Percentiles rank a stretch among this genome's conserved stretches.
Evolutionary conservation across 2,888 invertebrate genomes (phyloP).

Genomic region (Buathra laborator): DNA sequence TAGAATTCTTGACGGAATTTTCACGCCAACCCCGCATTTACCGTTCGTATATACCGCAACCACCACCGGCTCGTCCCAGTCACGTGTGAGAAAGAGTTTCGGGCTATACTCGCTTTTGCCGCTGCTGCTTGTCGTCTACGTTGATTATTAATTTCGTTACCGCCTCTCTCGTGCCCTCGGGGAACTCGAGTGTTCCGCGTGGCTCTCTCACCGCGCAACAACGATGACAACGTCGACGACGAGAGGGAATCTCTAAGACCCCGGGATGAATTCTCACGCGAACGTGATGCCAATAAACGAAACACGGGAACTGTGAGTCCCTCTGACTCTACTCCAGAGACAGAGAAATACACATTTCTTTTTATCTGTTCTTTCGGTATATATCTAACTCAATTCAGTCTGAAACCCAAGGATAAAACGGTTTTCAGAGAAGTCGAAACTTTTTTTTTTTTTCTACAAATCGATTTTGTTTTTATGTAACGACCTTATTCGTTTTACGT

Average conservation of each 20-base stretch:
- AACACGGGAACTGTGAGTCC: slow-evolving; percentile 26
- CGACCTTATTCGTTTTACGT: slow-evolving; percentile 22
- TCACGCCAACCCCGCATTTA: slow-evolving; percentile 21
- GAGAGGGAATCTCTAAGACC: slow-evolving; percentile 29
- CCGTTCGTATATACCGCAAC: not conserved
- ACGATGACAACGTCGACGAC: slow-evolving; percentile 28
- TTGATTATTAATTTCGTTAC: slow-evolving; percentile 68
- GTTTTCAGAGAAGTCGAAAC: slow-evolving; percentile 6
- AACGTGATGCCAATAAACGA: slow-evolving; percentile 64
- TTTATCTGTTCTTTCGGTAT: not conserved
- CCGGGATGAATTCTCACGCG: slow-evolving; percentile 48
- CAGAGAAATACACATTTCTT: not conserved
- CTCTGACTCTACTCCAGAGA: slow-evolving; percentile 3
- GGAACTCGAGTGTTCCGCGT: slow-evolving; percentile 20
- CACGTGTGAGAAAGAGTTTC: slow-evolving; percentile 51
- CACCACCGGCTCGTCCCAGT: slow-evolving; percentile 25
- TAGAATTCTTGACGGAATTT: slow-evolving; percentile 53
- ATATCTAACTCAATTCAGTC: slow-evolving; percentile 15
- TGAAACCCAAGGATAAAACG: slow-evolving; percentile 15
- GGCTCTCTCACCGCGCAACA: slow-evolving; percentile 6
- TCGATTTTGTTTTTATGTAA: slow-evolving; percentile 31
- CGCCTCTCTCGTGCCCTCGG: slow-evolving; percentile 56
- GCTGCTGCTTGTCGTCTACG: slow-evolving; percentile 36
- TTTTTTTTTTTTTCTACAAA: not conserved
- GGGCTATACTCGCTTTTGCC: slow-evolving; percentile 14